Conservation (phyloP, 2,113 vertebrate species). For the Colius striatus region DNA sequence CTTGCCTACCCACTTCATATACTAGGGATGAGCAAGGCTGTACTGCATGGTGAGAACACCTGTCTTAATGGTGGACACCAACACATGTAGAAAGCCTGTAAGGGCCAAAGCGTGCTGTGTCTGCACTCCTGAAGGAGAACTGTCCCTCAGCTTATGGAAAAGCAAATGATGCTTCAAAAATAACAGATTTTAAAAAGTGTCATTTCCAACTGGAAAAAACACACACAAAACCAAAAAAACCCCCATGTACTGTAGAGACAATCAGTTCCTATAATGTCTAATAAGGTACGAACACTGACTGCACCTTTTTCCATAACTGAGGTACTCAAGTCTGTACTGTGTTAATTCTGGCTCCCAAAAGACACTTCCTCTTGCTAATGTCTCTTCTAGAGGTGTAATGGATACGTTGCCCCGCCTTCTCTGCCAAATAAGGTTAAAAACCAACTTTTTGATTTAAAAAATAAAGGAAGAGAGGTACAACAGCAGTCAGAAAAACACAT, state of each 20-base stretch:
- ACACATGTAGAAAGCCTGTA: background rate
- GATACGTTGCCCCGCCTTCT: background rate
- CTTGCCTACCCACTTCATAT: background rate
- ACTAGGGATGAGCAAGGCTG: background rate
- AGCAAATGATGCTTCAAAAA: background rate
- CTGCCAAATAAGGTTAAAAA: background rate
- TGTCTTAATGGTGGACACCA: background rate
- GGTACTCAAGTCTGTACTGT: background rate
- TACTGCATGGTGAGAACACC: rapidly evolving
- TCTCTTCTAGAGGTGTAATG: background rate
- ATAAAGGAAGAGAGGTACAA: background rate
- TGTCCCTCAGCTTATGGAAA: background rate
- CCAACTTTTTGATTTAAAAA: background rate
- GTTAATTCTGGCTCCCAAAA: background rate
- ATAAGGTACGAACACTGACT: background rate
- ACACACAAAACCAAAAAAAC: background rate
- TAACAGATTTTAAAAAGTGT: background rate
- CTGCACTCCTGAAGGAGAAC: rapidly evolving
- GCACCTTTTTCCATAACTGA: background rate
- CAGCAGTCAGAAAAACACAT: background rate
- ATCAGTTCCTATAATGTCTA: background rate
- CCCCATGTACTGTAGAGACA: background rate
- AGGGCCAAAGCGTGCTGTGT: background rate
- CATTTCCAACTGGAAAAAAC: background rate
- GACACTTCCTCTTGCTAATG: background rate